Evolutionary conservation across 2,113 vertebrate species (phyloP).

Genomic region (Phrynosoma platyrhinos): DNA sequence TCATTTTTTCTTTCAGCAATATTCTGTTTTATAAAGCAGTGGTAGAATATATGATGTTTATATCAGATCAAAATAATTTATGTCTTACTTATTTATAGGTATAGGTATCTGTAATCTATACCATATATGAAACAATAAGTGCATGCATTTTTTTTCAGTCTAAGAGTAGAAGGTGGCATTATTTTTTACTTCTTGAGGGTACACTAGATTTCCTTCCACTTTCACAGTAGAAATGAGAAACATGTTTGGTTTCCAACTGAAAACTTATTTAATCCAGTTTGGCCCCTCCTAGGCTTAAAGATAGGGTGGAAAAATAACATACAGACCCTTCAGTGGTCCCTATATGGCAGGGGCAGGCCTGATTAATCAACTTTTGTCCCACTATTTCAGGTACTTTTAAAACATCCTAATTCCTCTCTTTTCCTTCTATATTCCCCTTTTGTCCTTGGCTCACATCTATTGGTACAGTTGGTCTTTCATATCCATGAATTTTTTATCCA

Average conservation of each 20-base stretch:
- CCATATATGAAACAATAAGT: not conserved
- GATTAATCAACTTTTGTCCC: too few relatives aligned
- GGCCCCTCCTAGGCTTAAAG: not conserved
- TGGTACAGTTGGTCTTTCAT: too few relatives aligned
- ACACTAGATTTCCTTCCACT: too few relatives aligned
- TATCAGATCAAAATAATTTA: not conserved
- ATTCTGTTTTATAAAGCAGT: not conserved
- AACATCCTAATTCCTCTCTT: too few relatives aligned
- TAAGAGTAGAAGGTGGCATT: not conserved
- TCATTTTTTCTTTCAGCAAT: slow-evolving; percentile 12
- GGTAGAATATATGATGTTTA: not conserved
- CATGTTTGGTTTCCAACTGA: not conserved
- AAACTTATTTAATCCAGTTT: not conserved
- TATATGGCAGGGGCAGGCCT: too few relatives aligned
- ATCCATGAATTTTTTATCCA: too few relatives aligned
- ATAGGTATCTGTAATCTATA: not conserved
- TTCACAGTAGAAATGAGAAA: not conserved
- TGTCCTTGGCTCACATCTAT: too few relatives aligned
- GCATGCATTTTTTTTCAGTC: not conserved
- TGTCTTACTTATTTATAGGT: too few relatives aligned
- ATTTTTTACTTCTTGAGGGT: not conserved
- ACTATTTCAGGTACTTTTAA: too few relatives aligned
- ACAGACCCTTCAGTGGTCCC: too few relatives aligned
- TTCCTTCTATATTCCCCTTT: too few relatives aligned
- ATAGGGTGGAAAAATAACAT: not conserved